Percentiles rank a stretch among this genome's conserved stretches.
Evolutionary conservation across 2,797 vertebrate species (phyloP).

Genomic region (Catamblyrhynchus diadema): DNA sequence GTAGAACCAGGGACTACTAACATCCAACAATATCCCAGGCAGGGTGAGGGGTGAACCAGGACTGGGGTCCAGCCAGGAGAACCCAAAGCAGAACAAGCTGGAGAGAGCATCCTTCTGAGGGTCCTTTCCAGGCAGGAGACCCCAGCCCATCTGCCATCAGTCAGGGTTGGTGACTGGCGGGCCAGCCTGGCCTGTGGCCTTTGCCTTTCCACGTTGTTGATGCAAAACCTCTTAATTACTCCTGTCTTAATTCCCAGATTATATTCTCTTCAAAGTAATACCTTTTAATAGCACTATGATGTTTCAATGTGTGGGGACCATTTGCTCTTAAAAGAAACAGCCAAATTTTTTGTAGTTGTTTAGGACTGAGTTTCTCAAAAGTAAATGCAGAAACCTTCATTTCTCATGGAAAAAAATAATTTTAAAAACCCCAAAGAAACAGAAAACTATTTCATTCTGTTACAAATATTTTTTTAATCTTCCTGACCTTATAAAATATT

Average conservation of each 20-base stretch:
- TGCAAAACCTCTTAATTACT: neutral
- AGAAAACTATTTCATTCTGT: neutral
- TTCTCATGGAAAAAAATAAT: neutral
- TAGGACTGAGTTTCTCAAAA: neutral
- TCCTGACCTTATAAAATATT: neutral
- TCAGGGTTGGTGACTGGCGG: rapidly evolving
- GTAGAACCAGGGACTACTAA: neutral
- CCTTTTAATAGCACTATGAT: neutral
- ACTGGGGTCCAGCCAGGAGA: neutral
- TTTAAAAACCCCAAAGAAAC: neutral
- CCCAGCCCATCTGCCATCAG: rapidly evolving
- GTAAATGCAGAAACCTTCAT: neutral
- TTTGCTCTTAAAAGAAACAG: neutral
- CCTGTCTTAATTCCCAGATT: neutral
- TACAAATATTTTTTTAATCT: neutral
- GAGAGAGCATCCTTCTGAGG: too few relatives aligned
- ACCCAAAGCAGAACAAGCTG: rapidly evolving
- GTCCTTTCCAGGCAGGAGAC: neutral
- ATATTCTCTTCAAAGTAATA: neutral
- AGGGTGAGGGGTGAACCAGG: rapidly evolving
- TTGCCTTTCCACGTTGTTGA: neutral
- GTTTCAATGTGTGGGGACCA: rapidly evolving
- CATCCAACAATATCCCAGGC: neutral
- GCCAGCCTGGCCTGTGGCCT: neutral
- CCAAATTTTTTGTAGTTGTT: neutral